A percentile compares a stretch with the other conserved stretches of the same genome.
phyloP scores from a whole-genome alignment of 2,888 invertebrate genomes.

The Nomada fabriciana region DNA sequence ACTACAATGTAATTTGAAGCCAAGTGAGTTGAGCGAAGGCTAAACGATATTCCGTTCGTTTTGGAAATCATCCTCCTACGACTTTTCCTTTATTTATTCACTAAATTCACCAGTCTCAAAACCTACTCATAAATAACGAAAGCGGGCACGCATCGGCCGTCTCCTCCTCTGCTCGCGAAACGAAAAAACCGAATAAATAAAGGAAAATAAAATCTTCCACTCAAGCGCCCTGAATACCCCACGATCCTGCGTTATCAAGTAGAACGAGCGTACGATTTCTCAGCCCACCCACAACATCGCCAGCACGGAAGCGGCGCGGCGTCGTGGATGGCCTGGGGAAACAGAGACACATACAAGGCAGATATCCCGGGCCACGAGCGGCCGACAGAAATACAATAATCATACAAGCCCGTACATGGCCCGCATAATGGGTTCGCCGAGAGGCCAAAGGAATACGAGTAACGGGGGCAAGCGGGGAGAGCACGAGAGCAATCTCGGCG shows the following conservation, averaged over 20 bases:
- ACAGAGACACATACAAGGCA: conserved; percentile 8
- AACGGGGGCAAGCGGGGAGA: conserved; percentile 13
- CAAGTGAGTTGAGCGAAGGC: not conserved
- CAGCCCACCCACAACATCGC: not conserved
- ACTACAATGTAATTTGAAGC: conserved; percentile 12
- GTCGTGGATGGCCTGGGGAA: conserved; percentile 1
- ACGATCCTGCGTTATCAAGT: not conserved
- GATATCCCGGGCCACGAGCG: conserved; percentile 30
- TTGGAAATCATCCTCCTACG: too few relatives aligned
- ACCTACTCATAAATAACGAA: not conserved
- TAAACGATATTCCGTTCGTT: too few relatives aligned
- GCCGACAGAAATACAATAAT: conserved; percentile 60
- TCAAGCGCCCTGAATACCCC: not conserved
- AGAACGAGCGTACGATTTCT: conserved; percentile 14
- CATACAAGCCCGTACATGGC: conserved; percentile 50
- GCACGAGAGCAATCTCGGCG: conserved; percentile 57
- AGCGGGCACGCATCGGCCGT: too few relatives aligned
- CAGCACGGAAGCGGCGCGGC: not conserved
- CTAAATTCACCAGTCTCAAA: too few relatives aligned
- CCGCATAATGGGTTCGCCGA: conserved; percentile 54
- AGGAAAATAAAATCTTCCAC: not conserved
- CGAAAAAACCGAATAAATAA: not conserved
- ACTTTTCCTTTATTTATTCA: too few relatives aligned
- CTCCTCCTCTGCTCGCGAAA: not conserved
- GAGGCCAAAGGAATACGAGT: conserved; percentile 57